phyloP scores from a whole-genome alignment of 1,140 invertebrate species.

The Frieseomelitta varia region DNA sequence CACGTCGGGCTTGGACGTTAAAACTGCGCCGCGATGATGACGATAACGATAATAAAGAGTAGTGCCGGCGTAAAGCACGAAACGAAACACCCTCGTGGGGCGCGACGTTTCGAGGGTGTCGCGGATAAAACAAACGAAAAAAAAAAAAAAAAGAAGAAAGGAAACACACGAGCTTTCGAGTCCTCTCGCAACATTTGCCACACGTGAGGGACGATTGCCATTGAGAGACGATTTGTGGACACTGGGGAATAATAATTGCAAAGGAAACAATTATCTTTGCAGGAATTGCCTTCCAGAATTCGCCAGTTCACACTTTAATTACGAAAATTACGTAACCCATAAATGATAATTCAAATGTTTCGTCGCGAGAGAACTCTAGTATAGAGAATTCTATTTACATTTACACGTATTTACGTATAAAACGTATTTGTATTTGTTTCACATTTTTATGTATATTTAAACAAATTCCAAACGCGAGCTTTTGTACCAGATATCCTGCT shows the following conservation, averaged over 20 bases:
- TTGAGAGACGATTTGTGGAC: not conserved
- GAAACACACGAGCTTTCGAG: not conserved
- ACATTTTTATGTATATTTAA: too few species aligned
- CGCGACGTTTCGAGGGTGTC: not conserved
- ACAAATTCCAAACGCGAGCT: too few species aligned
- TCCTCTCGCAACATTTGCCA: not conserved
- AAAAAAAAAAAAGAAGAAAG: not conserved
- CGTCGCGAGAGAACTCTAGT: too few species aligned
- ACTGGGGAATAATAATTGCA: not conserved
- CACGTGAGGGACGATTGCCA: too few species aligned
- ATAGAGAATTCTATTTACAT: too few species aligned
- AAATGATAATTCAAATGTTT: too few species aligned
- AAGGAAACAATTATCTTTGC: not conserved
- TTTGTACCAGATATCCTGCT: too few species aligned
- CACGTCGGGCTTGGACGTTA: conserved; percentile 51
- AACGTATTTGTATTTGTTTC: not conserved
- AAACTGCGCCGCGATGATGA: conserved; percentile 49
- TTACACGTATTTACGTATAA: too few species aligned
- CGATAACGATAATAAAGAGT: conserved; percentile 67
- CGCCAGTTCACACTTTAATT: too few species aligned
- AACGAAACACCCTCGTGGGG: conserved; percentile 2
- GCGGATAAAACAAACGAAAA: not conserved
- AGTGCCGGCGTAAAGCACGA: not conserved
- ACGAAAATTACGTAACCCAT: not conserved
- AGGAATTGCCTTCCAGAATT: too few species aligned